phyloP scores from a whole-genome alignment of 2,113 vertebrate species.

The Australoheros scitulus region DNA sequence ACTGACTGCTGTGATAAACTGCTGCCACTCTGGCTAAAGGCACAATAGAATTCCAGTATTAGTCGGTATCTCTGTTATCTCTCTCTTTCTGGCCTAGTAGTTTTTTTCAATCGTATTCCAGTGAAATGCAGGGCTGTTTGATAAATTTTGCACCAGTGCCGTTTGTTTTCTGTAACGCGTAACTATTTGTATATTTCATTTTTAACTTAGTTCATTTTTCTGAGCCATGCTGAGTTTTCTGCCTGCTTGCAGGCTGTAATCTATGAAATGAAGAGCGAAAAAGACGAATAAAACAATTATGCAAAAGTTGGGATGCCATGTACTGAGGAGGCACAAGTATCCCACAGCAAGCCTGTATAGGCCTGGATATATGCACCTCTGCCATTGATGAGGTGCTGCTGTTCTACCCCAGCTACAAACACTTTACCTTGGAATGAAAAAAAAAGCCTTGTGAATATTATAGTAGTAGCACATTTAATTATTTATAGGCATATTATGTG shows the following conservation, averaged over 20 bases:
- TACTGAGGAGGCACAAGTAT: too few relatives aligned
- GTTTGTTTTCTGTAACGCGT: neutral
- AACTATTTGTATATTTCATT: neutral
- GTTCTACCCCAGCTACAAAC: too few relatives aligned
- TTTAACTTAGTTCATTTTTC: neutral
- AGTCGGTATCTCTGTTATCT: constrained; percentile 35
- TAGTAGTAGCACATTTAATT: too few relatives aligned
- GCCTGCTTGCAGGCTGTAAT: neutral
- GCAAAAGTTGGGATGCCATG: too few relatives aligned
- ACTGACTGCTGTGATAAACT: constrained; percentile 62
- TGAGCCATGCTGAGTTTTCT: neutral
- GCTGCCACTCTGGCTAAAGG: constrained; percentile 32
- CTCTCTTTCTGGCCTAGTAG: neutral
- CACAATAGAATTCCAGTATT: constrained; percentile 47
- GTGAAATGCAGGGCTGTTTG: neutral
- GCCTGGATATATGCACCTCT: too few relatives aligned
- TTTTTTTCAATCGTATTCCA: constrained; percentile 24
- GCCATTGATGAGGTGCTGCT: too few relatives aligned
- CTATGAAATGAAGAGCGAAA: constrained; percentile 7
- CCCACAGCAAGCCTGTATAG: too few relatives aligned
- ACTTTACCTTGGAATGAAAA: too few relatives aligned
- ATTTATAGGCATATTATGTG: too few relatives aligned
- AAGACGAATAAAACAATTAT: too few relatives aligned
- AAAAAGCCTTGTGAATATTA: too few relatives aligned
- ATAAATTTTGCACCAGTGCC: neutral